Conservation (phyloP, 2,113 vertebrate species). For the Trematocara stigmaticum region DNA sequence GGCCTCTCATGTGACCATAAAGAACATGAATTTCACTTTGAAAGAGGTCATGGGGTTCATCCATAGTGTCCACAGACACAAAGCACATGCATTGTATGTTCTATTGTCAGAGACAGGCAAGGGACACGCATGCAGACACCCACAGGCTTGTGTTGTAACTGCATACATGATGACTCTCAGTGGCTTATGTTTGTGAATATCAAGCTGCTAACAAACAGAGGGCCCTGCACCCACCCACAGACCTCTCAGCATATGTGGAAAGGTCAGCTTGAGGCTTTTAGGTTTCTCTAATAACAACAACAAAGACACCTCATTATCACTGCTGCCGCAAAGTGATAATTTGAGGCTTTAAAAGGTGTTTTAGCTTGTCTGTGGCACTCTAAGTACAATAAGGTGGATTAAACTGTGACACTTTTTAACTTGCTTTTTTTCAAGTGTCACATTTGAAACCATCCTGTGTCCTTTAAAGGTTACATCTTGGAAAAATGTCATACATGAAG, state of each 20-base stretch:
- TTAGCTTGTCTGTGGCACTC: not conserved
- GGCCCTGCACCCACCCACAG: not conserved
- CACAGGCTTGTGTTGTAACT: constrained; percentile 5
- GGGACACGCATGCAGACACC: not conserved
- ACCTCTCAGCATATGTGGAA: not conserved
- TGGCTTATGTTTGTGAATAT: constrained; percentile 6
- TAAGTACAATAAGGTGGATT: not conserved
- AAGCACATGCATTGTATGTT: not conserved
- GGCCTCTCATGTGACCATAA: not conserved
- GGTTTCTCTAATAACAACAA: not conserved
- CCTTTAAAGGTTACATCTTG: not conserved
- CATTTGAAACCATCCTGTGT: not conserved
- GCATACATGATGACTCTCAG: not conserved
- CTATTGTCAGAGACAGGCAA: not conserved
- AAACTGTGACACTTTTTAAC: not conserved
- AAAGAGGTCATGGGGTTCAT: not conserved
- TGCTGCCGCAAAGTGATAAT: not conserved
- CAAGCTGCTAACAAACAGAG: constrained; percentile 21
- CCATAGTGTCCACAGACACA: not conserved
- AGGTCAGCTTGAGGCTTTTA: not conserved
- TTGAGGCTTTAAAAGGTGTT: not conserved
- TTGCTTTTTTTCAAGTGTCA: not conserved
- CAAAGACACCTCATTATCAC: not conserved
- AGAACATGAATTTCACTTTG: not conserved
- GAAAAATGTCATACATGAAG: not conserved